Evolutionary conservation across 2,888 invertebrate genomes (phyloP).

Genomic region (Stenoptilia bipunctidactyla): DNA sequence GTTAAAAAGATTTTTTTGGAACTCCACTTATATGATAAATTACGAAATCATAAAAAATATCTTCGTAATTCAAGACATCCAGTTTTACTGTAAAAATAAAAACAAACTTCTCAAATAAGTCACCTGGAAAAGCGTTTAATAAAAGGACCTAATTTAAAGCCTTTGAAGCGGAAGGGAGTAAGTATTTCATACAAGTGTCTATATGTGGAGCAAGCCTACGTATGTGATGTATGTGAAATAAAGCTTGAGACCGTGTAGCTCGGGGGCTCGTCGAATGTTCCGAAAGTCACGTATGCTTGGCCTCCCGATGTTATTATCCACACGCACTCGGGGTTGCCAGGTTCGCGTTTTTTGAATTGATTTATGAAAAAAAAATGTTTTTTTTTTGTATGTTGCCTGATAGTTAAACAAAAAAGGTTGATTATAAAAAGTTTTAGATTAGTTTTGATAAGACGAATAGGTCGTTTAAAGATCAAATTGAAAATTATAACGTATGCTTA

Average conservation of each 20-base stretch:
- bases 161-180: constrained; percentile 45
- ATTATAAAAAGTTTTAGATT: no score
- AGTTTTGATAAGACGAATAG: no score
- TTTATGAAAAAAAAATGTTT: no score
- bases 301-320: constrained; percentile 66
- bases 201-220: constrained; percentile 38
- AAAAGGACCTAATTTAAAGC: constrained; percentile 63
- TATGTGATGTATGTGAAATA: constrained; percentile 16
- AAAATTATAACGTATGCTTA: no score
- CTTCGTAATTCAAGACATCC: no score
- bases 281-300: constrained; percentile 65
- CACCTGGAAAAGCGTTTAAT: constrained; percentile 31
- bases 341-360: no score
- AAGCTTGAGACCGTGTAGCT: constrained; percentile 40
- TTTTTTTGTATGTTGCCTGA: no score
- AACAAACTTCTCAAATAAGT: constrained; percentile 14
- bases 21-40: no score
- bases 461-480: no score
- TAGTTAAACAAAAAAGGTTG: no score
- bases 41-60: no score
- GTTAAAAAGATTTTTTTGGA: no score
- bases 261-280: constrained; percentile 58
- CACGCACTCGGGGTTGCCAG: constrained; percentile 38
- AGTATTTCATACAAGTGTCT: constrained; percentile 32
- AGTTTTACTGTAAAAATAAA: not conserved